These are phyloP conservation scores for Cichlasoma orientale DNA, from an alignment of 2,797 vertebrate genomes.

Conservation along the genomic window DNA sequence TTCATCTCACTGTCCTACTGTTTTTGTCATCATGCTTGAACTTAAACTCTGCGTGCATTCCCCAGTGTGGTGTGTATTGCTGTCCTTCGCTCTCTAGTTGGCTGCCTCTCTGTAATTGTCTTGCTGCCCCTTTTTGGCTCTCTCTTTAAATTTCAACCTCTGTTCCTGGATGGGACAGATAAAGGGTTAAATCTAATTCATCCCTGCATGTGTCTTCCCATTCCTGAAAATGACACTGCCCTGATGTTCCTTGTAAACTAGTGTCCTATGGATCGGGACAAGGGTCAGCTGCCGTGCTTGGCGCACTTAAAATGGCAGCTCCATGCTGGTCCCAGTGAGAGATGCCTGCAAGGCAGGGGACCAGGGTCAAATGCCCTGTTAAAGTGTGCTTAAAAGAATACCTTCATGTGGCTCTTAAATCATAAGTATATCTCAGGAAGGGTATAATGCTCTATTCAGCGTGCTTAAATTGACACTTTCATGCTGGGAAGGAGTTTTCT, in stretches of 20 bases:
- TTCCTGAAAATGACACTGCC: conserved; percentile 54
- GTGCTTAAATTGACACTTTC: conserved; percentile 52
- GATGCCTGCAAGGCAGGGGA: conserved; percentile 29
- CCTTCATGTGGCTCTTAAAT: conserved; percentile 65
- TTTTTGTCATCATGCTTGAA: conserved; percentile 48
- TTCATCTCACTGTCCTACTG: conserved; percentile 37
- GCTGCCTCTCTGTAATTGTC: conserved; percentile 14
- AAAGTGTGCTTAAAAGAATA: conserved; percentile 42
- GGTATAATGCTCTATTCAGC: conserved; percentile 47
- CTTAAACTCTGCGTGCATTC: conserved; percentile 37
- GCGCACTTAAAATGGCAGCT: conserved; percentile 54
- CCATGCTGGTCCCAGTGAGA: conserved; percentile 62
- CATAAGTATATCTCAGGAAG: conserved; percentile 50
- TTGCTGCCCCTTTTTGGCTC: conserved; percentile 15
- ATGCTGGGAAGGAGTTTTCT: conserved; percentile 51
- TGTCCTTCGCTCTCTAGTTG: conserved; percentile 1
- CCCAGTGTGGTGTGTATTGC: conserved; percentile 17
- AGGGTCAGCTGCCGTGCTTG: conserved; percentile 44
- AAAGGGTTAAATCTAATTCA: conserved; percentile 52
- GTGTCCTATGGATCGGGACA: conserved; percentile 45
- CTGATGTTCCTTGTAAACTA: conserved; percentile 51
- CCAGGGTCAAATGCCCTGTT: conserved; percentile 64
- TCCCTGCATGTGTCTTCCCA: conserved; percentile 36
- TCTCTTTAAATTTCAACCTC: conserved; percentile 12
- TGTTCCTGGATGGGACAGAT: conserved; percentile 35